Conservation (phyloP, 2,113 vertebrate species). For the Etheostoma spectabile region DNA sequence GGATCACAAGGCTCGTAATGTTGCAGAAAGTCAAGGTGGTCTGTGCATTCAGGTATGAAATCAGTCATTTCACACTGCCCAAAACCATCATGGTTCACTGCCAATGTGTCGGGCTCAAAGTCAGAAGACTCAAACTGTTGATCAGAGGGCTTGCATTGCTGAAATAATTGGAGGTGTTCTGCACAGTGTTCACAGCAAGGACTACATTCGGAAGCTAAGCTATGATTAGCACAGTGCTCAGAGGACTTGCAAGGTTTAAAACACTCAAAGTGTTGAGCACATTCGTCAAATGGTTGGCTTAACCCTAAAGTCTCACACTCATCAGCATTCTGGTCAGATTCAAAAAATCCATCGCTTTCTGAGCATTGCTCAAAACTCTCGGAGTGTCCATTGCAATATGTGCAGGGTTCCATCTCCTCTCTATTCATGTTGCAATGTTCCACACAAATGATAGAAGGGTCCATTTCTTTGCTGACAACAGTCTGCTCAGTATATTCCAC, state of each 20-base stretch:
- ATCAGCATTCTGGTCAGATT: conserved; percentile 40
- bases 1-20: conserved; percentile 50
- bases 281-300: conserved; percentile 72
- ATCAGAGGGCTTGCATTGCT: conserved; percentile 60
- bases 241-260: conserved; percentile 70
- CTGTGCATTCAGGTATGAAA: conserved; percentile 39
- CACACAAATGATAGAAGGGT: conserved; percentile 52
- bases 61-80: conserved; percentile 48
- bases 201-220: conserved; percentile 59
- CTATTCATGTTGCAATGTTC: conserved; percentile 36
- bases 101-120: conserved; percentile 48
- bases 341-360: conserved; percentile 38
- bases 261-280: conserved; percentile 75
- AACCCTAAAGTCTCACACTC: conserved; percentile 63
- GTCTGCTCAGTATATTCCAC: conserved; percentile 63
- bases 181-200: conserved; percentile 65
- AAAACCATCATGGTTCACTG: conserved; percentile 42
- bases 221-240: conserved; percentile 69
- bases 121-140: conserved; percentile 57
- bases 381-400: conserved; percentile 39
- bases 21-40: conserved; percentile 24
- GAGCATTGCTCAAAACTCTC: conserved; percentile 54
- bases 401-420: conserved; percentile 44
- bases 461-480: conserved; percentile 47
- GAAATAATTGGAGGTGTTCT: conserved; percentile 65